A percentile compares a stretch with the other conserved stretches of the same genome.
Evolutionary conservation across 2,113 vertebrate genomes (phyloP).

Genomic region (Maylandia zebra): DNA sequence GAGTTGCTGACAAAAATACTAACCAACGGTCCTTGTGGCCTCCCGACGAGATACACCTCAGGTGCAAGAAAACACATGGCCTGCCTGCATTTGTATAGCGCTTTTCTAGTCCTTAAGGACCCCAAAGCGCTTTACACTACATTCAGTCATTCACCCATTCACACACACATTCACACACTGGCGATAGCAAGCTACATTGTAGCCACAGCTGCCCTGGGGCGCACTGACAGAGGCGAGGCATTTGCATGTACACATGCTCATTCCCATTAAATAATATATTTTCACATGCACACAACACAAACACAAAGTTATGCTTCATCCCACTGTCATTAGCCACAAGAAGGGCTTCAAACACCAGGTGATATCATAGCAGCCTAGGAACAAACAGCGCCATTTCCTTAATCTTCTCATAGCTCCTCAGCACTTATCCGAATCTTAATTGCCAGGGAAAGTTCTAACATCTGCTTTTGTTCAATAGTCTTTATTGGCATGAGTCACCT

Average conservation of each 20-base stretch:
- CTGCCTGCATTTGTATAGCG: too few relatives aligned
- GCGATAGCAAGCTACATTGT: too few relatives aligned
- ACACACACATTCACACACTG: too few relatives aligned
- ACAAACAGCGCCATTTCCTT: slow-evolving; percentile 42
- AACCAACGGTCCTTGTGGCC: slow-evolving; percentile 6
- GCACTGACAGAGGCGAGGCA: background rate
- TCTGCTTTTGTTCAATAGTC: slow-evolving; percentile 66
- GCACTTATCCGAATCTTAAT: slow-evolving; percentile 52
- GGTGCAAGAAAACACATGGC: background rate
- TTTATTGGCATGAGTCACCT: slow-evolving; percentile 66
- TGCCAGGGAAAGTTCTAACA: slow-evolving; percentile 56
- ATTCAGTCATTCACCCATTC: too few relatives aligned
- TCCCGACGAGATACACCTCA: background rate
- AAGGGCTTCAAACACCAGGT: slow-evolving; percentile 59
- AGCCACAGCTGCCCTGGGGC: too few relatives aligned
- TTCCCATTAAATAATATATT: slow-evolving; percentile 8
- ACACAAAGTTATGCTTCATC: slow-evolving; percentile 5
- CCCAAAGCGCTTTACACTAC: too few relatives aligned
- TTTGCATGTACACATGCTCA: background rate
- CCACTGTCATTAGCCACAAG: slow-evolving; percentile 29
- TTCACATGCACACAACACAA: slow-evolving; percentile 1
- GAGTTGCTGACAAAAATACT: slow-evolving; percentile 29
- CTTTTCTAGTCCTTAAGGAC: too few relatives aligned
- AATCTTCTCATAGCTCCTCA: slow-evolving; percentile 53
- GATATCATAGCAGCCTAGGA: slow-evolving; percentile 57